phyloP scores from a whole-genome alignment of 2,888 invertebrate genomes.

The Tipula vernalis region DNA sequence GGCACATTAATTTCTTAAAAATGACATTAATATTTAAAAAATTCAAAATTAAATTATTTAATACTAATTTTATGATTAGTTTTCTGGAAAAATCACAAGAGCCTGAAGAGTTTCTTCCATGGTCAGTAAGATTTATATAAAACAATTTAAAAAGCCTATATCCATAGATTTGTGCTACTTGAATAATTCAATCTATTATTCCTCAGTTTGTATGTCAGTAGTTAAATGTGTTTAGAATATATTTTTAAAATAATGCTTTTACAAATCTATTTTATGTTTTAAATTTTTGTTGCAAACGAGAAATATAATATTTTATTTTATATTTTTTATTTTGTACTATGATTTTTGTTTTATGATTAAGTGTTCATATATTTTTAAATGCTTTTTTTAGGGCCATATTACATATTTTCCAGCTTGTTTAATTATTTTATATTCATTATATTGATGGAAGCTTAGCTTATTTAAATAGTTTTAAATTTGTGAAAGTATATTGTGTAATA shows the following conservation, averaged over 20 bases:
- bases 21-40: not conserved
- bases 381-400: not conserved
- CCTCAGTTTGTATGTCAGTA: not conserved
- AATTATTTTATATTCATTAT: not conserved
- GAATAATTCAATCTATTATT: not conserved
- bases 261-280: not conserved
- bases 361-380: not conserved
- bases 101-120: constrained; percentile 65
- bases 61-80: constrained; percentile 33
- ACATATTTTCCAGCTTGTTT: not conserved
- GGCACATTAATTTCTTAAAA: not conserved
- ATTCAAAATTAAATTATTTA: not conserved
- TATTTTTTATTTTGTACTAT: not conserved
- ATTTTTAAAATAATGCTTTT: not conserved
- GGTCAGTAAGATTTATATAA: constrained; percentile 48
- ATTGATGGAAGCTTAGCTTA: not conserved
- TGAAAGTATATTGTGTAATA: not conserved
- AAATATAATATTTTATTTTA: not conserved
- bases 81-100: constrained; percentile 65
- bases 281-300: not conserved
- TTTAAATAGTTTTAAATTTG: not conserved
- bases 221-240: not conserved
- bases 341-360: not conserved
- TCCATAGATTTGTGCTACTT: not conserved
- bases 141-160: not conserved